A percentile compares a stretch with the other conserved stretches of the same genome.
Conservation (phyloP, 2,113 vertebrate species). For the Sapajus apella region DNA sequence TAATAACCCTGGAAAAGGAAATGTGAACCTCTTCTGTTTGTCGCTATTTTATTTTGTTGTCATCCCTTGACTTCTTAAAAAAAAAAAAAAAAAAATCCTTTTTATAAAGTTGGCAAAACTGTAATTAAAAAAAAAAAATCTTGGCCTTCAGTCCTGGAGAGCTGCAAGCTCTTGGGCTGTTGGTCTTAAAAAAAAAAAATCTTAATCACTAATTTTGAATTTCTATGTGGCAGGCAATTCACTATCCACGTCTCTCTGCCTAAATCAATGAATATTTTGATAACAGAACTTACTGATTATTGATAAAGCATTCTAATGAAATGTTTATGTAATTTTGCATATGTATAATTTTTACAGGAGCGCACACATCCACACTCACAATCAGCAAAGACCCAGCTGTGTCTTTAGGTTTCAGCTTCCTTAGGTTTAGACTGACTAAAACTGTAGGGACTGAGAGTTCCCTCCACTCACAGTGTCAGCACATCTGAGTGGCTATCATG, state of each 20-base stretch:
- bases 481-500: not conserved
- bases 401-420: not conserved
- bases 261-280: not conserved
- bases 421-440: not conserved
- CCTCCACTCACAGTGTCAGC: not conserved
- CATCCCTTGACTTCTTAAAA: not conserved
- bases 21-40: not conserved
- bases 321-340: not conserved
- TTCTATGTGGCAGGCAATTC: not conserved
- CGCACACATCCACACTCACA: not conserved
- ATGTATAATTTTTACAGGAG: not conserved
- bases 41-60: not conserved
- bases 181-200: not conserved
- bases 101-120: not conserved
- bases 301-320: not conserved
- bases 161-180: no score
- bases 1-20: not conserved
- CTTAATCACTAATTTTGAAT: not conserved
- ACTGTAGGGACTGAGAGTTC: not conserved
- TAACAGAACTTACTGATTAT: not conserved
- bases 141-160: no score
- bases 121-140: not conserved
- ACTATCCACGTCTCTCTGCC: not conserved
- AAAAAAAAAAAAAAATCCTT: not conserved
- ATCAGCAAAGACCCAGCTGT: not conserved